These are phyloP conservation scores for Mastacembelus armatus DNA, from an alignment of 2,797 vertebrate species.

Conservation along the genomic window DNA sequence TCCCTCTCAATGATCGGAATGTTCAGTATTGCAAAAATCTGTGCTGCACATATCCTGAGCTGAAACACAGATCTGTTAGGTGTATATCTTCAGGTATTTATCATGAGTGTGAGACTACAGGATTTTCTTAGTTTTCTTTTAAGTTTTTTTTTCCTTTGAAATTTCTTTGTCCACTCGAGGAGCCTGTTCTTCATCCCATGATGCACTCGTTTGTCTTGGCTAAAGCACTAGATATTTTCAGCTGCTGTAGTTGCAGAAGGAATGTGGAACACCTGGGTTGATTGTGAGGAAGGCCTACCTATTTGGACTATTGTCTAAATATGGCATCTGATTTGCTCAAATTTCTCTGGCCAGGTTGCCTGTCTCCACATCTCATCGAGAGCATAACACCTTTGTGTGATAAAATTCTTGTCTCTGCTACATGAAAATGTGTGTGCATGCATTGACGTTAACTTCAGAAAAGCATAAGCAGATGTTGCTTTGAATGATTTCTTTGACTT, in stretches of 20 bases:
- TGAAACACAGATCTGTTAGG: constrained; percentile 23
- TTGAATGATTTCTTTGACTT: constrained; percentile 27
- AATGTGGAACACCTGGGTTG: constrained; percentile 50
- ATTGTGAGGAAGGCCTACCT: constrained; percentile 31
- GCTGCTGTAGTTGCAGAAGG: constrained; percentile 45
- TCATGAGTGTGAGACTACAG: constrained; percentile 23
- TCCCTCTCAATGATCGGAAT: constrained; percentile 55
- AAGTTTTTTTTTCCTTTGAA: not conserved
- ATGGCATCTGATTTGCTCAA: constrained; percentile 53
- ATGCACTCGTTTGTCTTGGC: constrained; percentile 58
- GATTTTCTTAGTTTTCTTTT: constrained; percentile 5
- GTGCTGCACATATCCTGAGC: constrained; percentile 11
- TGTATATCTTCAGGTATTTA: constrained; percentile 20
- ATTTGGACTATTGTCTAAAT: constrained; percentile 59
- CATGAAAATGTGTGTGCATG: not conserved
- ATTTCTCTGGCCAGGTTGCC: constrained; percentile 14
- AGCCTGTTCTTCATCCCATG: constrained; percentile 17
- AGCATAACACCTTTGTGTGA: constrained; percentile 43
- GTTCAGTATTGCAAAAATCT: constrained; percentile 65
- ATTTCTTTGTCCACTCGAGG: not conserved
- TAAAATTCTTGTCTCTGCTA: constrained; percentile 17
- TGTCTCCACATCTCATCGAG: constrained; percentile 41
- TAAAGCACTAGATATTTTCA: constrained; percentile 31
- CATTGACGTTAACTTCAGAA: constrained; percentile 20
- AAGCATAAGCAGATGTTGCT: too few species aligned